Base-by-base conservation (phyloP, 2,113 vertebrate species). In the Takifugu flavidus region DNA sequence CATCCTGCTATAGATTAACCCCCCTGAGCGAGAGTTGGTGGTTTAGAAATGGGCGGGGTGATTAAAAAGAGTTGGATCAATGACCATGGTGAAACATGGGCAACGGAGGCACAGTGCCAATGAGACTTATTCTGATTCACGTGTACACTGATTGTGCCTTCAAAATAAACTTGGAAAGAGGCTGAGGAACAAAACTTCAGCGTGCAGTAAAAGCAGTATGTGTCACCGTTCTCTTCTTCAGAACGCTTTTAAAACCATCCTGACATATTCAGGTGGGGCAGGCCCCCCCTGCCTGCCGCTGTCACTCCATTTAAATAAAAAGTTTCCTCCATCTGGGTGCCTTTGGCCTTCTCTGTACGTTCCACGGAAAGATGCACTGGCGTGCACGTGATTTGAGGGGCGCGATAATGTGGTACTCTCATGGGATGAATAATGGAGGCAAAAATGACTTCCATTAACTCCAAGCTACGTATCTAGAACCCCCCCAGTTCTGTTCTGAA, bases 1-100 rank as follows among this genome's bases (percentile, higher is more conserved):
- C 25, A 1, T 82, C 42, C 84, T 92, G 55, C 82, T 92, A 89
- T 92, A 90, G 76, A 85, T 15, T 27, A 73, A 49, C 14, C 39
- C 27, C 2, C 42, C 31, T 49, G 3, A 14, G 25, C 51, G 62
- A 60, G 20, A 39, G 2, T 20, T 56, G 47, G 56, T 2, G 13
- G 54, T 68, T 64, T 58, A 62, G 66, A 59, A 53, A 53, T 49
- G 59, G 54, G 25, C 45, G 56, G 52, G 65, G 59, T 66, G 70
- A 70, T 64, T 81, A n/a, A 62, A 57, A 56, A 26, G 20, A 67
- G 34, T 39, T 59, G 66, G 72, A 83, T 72, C 73, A 66, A 65
- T 73, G 67, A 54, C 59, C 59, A 56, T 71, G 56, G 55, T 63
- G 50, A 62, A 75, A n/a, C 45, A 75, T 55, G 34, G 59, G 64